These are phyloP conservation scores for Microtus ochrogaster DNA, from an alignment of 2,113 vertebrate species.

Conservation along the genomic window DNA sequence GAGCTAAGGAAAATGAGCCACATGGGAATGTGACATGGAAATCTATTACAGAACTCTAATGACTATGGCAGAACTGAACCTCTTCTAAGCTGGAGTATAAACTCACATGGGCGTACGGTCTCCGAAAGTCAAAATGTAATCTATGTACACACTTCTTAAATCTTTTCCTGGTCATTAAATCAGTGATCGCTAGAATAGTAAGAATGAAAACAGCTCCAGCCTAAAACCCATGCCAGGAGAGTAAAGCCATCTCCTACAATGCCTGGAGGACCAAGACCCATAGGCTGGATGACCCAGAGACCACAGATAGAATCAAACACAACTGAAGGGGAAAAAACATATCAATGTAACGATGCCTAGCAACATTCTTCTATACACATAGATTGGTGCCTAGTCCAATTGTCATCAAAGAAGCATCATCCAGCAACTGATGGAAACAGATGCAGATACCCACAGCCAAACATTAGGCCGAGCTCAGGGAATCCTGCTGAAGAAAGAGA, in stretches of 20 bases:
- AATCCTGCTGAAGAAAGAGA: not conserved
- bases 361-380: not conserved
- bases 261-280: not conserved
- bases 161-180: not conserved
- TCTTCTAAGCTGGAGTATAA: not conserved
- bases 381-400: not conserved
- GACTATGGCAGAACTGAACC: not conserved
- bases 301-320: not conserved
- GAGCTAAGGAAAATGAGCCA: not conserved
- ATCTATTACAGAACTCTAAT: not conserved
- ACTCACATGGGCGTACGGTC: not conserved
- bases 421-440: not conserved
- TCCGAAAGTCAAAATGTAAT: not conserved
- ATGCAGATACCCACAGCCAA: not conserved
- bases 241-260: not conserved
- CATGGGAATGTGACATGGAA: not conserved
- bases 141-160: not conserved
- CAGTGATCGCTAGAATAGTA: not conserved
- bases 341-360: not conserved
- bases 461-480: not conserved
- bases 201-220: not conserved
- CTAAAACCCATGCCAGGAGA: not conserved
- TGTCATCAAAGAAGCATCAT: not conserved
- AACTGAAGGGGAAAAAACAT: not conserved
- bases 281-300: not conserved